These are phyloP conservation scores for Prunella himalayana DNA, from an alignment of 2,113 vertebrate genomes.

Conservation along the genomic window DNA sequence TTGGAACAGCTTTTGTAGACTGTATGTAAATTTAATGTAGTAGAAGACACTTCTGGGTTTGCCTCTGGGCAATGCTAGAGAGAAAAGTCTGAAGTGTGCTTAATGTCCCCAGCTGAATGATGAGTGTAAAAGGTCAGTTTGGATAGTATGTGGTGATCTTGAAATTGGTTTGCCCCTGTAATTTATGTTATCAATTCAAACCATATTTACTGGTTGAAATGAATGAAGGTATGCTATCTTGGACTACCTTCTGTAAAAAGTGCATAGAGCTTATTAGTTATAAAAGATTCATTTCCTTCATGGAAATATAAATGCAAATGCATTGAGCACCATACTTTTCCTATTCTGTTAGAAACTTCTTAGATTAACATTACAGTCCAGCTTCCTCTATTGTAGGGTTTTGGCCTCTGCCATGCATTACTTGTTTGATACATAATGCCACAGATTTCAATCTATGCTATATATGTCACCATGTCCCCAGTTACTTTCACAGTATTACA, in stretches of 20 bases:
- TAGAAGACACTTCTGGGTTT: not conserved
- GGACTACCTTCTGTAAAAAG: not conserved
- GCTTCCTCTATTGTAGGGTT: not conserved
- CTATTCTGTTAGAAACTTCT: not conserved
- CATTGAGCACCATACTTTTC: not conserved
- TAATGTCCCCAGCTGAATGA: not conserved
- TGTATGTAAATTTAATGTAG: not conserved
- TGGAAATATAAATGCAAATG: not conserved
- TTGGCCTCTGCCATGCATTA: not conserved
- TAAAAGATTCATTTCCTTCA: not conserved
- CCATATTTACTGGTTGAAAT: not conserved
- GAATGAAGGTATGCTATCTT: not conserved
- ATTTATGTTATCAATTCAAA: not conserved
- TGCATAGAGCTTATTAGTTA: not conserved
- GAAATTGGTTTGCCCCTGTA: not conserved
- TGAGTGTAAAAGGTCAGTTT: not conserved
- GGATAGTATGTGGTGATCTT: not conserved
- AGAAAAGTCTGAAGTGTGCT: not conserved
- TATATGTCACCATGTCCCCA: not conserved
- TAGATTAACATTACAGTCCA: not conserved
- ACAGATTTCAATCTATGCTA: not conserved
- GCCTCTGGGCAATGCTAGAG: not conserved
- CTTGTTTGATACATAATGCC: not conserved
- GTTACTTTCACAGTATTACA: not conserved
- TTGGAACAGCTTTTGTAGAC: not conserved